phyloP scores from a whole-genome alignment of 2,113 vertebrate species.

The Dendropsophus ebraccatus region DNA sequence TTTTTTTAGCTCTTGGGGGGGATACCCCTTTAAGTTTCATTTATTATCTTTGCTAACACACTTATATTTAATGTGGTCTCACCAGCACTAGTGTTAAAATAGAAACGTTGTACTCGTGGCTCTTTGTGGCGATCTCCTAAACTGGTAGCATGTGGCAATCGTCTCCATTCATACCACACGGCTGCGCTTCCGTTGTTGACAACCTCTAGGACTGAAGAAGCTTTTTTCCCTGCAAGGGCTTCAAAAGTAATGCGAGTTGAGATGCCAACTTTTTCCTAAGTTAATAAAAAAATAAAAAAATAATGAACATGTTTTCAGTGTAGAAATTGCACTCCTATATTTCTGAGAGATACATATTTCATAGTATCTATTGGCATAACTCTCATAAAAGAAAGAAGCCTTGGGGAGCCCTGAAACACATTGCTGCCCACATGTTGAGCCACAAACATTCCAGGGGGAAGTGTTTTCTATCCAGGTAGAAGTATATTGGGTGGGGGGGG shows the following conservation, averaged over 20 bases:
- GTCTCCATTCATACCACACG: slow-evolving; percentile 87
- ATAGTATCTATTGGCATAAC: too few species aligned
- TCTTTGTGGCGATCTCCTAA: slow-evolving; percentile 65
- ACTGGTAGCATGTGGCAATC: slow-evolving; percentile 64
- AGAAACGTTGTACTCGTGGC: slow-evolving; percentile 68
- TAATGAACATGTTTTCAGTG: background rate
- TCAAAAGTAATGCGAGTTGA: slow-evolving; percentile 81
- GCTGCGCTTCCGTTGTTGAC: slow-evolving; percentile 84
- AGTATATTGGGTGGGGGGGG: too few species aligned
- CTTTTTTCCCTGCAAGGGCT: slow-evolving; percentile 74
- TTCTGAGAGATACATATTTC: too few species aligned
- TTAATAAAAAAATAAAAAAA: background rate
- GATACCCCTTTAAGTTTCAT: too few species aligned
- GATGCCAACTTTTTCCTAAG: slow-evolving; percentile 80
- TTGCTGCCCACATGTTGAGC: too few species aligned
- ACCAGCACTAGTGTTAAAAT: slow-evolving; percentile 78
- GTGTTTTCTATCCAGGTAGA: too few species aligned
- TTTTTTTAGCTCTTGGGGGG: too few species aligned
- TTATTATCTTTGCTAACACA: background rate
- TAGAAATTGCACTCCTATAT: too few species aligned
- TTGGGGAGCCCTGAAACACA: too few species aligned
- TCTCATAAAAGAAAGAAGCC: too few species aligned
- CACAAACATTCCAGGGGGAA: too few species aligned
- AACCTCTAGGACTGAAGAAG: slow-evolving; percentile 76
- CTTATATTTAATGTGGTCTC: background rate